Evolutionary conservation across 2,888 invertebrate species (phyloP), one percentile per base, ranked within the genome.

Genomic region (Tortricodes alternella): DNA sequence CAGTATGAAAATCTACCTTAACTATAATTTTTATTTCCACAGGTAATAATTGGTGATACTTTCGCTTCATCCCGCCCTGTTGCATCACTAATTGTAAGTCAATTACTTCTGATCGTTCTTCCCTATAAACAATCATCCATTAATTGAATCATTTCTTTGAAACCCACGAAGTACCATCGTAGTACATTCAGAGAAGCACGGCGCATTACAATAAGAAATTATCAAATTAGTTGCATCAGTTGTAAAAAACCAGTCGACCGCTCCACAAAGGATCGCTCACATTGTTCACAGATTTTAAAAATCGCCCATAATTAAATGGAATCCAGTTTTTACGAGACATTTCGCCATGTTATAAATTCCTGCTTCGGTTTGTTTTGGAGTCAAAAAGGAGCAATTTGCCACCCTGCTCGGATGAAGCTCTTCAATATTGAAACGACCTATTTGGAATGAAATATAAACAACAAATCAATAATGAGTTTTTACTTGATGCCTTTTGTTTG

Each of bases 261-360:
- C 43, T 71, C 71, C 75, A 77, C 83, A 85, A 85, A 85, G 80
- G 85, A 84, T 80, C 82, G 77, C 76, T 81, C 75, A 87, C 89
- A 90, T 89, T 89, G 89, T 89, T 89, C 88, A 88, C 89, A 87
- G 89, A 89, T 89, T 89, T 89, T 83, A 78, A 89, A 86, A 89
- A 89, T 86, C 86, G 82, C 82, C 83, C 87, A 89, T 90, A 90
- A 90, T 90, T 89, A 89, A 89, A 81, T 83, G 90, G 90, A 88
- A 90, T 90, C 78, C 73, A 71, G 73, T 89, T 89, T 87, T 89
- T 89, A 72, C 72, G 43, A 49, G 64, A 71, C 80, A 80, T 84
- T 85, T 85, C 81, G 78, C 77, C 77, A 77, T 84, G 77, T 83
- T 85, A 89, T 85, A 86, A 80, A 89, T 89, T 86, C 88, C 81